Base-by-base conservation (phyloP, 2,797 vertebrate genomes). In the Dicrostonyx torquatus region DNA sequence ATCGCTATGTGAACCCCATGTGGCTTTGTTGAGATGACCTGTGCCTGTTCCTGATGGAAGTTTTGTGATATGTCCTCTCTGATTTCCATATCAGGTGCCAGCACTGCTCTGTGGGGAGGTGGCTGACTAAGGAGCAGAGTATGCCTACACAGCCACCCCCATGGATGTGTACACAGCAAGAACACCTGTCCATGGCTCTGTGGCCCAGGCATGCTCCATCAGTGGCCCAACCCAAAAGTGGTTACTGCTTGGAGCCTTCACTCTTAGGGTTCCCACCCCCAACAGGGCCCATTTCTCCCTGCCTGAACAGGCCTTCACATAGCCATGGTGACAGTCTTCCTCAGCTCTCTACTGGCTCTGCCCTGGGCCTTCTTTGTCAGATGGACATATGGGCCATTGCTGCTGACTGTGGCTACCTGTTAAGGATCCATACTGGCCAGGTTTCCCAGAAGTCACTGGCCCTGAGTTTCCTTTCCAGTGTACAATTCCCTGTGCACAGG, bases 1-100 rank as follows among this genome's bases (percentile, higher is more conserved):
- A 14, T 6, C 6, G 70, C 48, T 6, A 4, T 0, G 0, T 1
- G 0, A 22, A 66, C 10, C 34, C 48, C 66, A 2, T 18, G 1
- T 0, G 0, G 4, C 48, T 75, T 12, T 45, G 18, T 29, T 4
- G 0, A 40, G 66, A 15, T 7, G 11, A 40, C 55, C 50, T 14
- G 24, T 1, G 24, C 0, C 31, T 12, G 3, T 17, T 2, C 60
- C 77, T n/a, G 72, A 68, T 24, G 18, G 20, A 26, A 2, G 40
- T 18, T 48, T 17, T 0, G 0, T 34, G 72, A 22, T 29, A 20
- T 2, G 7, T 78, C 78, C 37, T 2, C 79, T 76, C 20, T 0
- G 48, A 31, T 68, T 50, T 1, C 15, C n/a, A 22, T 2, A 45
- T 22, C 43, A 34, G 34, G 37, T 22, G 75, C 62, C 40, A 34